These are phyloP conservation scores for Hypena proboscidalis DNA, from an alignment of 2,888 invertebrate species.

Conservation along the genomic window DNA sequence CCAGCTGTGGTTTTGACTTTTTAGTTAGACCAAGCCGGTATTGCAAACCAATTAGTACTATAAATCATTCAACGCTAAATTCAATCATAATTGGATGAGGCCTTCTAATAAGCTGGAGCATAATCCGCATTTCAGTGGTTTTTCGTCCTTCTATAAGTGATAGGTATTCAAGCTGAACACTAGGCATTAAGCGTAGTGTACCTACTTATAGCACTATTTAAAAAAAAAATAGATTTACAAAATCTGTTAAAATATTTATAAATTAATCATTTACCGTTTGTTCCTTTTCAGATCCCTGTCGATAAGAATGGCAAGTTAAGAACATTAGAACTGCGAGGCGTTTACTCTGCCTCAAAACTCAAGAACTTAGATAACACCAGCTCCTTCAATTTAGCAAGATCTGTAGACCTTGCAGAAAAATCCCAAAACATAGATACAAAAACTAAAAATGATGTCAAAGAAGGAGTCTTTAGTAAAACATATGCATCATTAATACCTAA, in stretches of 20 bases:
- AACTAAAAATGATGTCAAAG: constrained; percentile 61
- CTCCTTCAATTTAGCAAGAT: constrained; percentile 54
- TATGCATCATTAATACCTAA: constrained; percentile 77
- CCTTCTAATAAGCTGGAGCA: constrained; percentile 9
- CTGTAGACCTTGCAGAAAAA: constrained; percentile 51
- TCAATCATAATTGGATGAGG: constrained; percentile 25
- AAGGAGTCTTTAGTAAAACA: constrained; percentile 65
- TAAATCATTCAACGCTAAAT: constrained; percentile 18
- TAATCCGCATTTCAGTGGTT: too few relatives aligned
- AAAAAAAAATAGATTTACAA: constrained; percentile 4
- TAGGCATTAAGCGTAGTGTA: too few relatives aligned
- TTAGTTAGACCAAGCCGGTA: constrained; percentile 22
- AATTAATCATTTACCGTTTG: constrained; percentile 26
- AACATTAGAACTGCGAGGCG: constrained; percentile 67
- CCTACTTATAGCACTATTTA: background rate
- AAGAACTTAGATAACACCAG: constrained; percentile 58
- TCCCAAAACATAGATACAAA: constrained; percentile 51
- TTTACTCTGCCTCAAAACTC: constrained; percentile 66
- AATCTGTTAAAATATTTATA: constrained; percentile 7
- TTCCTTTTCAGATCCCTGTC: constrained; percentile 75
- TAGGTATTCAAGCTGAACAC: too few relatives aligned
- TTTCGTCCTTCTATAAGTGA: too few relatives aligned
- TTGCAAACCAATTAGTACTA: constrained; percentile 15
- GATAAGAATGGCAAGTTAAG: constrained; percentile 78
- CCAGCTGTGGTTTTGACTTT: too few relatives aligned